Conservation (phyloP, 1,140 invertebrate species). For the Mya arenaria region DNA sequence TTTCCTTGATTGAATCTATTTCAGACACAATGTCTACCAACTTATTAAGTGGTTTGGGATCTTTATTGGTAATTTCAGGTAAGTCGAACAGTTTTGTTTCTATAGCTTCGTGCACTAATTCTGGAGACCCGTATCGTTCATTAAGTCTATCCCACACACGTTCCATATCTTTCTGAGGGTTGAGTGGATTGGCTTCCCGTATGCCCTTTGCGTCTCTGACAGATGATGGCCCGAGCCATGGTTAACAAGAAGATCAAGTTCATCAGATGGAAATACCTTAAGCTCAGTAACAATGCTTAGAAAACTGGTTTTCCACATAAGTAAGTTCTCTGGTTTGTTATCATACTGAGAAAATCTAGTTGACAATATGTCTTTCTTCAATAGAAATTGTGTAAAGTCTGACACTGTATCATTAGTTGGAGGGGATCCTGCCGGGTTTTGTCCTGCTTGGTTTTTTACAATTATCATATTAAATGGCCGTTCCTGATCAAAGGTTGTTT, state of each 20-base stretch:
- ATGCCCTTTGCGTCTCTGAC: slow-evolving; percentile 45
- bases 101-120: slow-evolving; percentile 33
- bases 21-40: slow-evolving; percentile 52
- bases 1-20: slow-evolving; percentile 37
- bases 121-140: slow-evolving; percentile 54
- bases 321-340: background rate
- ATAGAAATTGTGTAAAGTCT: background rate
- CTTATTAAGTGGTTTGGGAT: slow-evolving; percentile 47
- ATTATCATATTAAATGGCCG: no score
- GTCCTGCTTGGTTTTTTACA: no score
- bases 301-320: background rate
- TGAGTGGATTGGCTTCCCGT: background rate
- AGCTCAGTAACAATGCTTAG: slow-evolving; percentile 41
- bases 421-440: no score
- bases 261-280: slow-evolving; percentile 36
- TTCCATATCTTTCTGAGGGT: slow-evolving; percentile 4
- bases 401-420: no score
- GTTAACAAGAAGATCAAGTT: slow-evolving; percentile 57
- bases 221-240: slow-evolving; percentile 54
- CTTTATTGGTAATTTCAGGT: slow-evolving; percentile 38
- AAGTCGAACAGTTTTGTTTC: slow-evolving; percentile 40
- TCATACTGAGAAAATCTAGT: background rate
- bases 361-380: background rate
- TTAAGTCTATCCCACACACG: slow-evolving; percentile 45
- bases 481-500: no score